Percentiles rank a stretch among this genome's conserved stretches.
These are phyloP conservation scores for Eleginops maclovinus DNA, from an alignment of 2,113 vertebrate species.

Conservation along the genomic window DNA sequence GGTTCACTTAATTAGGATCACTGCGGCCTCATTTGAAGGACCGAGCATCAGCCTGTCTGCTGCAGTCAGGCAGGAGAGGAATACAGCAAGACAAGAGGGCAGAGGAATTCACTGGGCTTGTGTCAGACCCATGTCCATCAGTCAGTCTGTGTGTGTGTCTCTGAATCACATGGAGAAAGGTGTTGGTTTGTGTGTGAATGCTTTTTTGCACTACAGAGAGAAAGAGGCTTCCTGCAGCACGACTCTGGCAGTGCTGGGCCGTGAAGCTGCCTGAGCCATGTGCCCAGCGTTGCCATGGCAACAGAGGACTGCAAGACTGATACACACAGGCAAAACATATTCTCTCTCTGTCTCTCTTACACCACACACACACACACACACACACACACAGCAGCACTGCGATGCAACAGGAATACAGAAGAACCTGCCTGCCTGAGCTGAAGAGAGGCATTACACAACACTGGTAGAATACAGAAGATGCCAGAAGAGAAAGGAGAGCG, in stretches of 20 bases:
- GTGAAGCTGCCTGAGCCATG: slow-evolving; percentile 82
- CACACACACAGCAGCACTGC: slow-evolving; percentile 74
- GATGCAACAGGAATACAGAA: slow-evolving; percentile 85
- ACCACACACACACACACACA: slow-evolving; percentile 1
- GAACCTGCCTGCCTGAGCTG: slow-evolving; percentile 71
- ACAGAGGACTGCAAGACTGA: slow-evolving; percentile 83
- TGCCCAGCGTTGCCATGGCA: slow-evolving; percentile 83
- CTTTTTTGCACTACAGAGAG: slow-evolving; percentile 62
- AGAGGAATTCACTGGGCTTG: slow-evolving; percentile 33
- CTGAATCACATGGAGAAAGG: slow-evolving; percentile 61
- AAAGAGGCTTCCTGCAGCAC: slow-evolving; percentile 80
- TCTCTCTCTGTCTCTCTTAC: slow-evolving; percentile 29
- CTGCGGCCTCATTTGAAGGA: slow-evolving; percentile 47
- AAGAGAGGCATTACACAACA: slow-evolving; percentile 83
- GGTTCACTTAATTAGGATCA: slow-evolving; percentile 57
- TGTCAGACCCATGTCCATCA: slow-evolving; percentile 45
- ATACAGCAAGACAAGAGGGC: slow-evolving; percentile 34
- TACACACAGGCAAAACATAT: slow-evolving; percentile 64
- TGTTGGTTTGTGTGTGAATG: slow-evolving; percentile 19
- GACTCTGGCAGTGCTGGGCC: slow-evolving; percentile 79
- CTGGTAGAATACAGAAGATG: slow-evolving; percentile 72
- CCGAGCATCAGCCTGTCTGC: slow-evolving; percentile 27
- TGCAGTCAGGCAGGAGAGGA: slow-evolving; percentile 33
- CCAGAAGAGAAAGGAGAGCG: slow-evolving; percentile 43
- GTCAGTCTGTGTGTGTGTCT: slow-evolving; percentile 48